These are phyloP conservation scores for Hyphantria cunea DNA, from an alignment of 1,140 invertebrate species.

Conservation along the genomic window DNA sequence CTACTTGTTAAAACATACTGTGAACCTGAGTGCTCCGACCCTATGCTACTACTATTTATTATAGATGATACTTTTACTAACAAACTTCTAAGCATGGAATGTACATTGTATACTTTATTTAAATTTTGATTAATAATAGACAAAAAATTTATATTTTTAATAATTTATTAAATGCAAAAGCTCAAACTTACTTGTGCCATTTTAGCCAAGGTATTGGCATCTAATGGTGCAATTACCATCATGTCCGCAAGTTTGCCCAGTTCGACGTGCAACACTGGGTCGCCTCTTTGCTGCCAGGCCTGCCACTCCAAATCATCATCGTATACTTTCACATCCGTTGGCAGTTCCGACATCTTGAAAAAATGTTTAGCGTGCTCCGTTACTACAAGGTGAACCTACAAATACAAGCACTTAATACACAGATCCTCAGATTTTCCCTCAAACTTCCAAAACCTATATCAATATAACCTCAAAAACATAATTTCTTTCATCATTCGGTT, in stretches of 20 bases:
- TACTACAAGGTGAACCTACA: constrained; percentile 89
- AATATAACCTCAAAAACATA: constrained; percentile 59
- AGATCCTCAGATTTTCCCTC: not conserved
- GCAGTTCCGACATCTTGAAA: constrained; percentile 85
- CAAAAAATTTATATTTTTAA: too few species aligned
- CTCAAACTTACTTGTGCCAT: constrained; percentile 85
- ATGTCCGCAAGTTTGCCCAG: constrained; percentile 97
- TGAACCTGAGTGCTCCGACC: too few species aligned
- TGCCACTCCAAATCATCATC: constrained; percentile 96
- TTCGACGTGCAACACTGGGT: constrained; percentile 98
- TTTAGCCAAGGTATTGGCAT: constrained; percentile 98
- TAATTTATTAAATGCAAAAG: too few species aligned
- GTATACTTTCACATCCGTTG: constrained; percentile 84
- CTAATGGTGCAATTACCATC: constrained; percentile 96
- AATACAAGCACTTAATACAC: constrained; percentile 36
- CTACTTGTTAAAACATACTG: too few species aligned
- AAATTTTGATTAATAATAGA: too few species aligned
- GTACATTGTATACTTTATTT: too few species aligned
- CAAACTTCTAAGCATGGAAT: too few species aligned
- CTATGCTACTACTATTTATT: too few species aligned
- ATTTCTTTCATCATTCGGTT: constrained; percentile 32
- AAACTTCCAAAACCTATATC: constrained; percentile 1
- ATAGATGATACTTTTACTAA: too few species aligned
- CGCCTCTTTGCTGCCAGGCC: constrained; percentile 94
- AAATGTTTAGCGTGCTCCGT: constrained; percentile 95